Evolutionary conservation across 2,797 vertebrate species (phyloP).

Genomic region (Phataginus tetradactyla): DNA sequence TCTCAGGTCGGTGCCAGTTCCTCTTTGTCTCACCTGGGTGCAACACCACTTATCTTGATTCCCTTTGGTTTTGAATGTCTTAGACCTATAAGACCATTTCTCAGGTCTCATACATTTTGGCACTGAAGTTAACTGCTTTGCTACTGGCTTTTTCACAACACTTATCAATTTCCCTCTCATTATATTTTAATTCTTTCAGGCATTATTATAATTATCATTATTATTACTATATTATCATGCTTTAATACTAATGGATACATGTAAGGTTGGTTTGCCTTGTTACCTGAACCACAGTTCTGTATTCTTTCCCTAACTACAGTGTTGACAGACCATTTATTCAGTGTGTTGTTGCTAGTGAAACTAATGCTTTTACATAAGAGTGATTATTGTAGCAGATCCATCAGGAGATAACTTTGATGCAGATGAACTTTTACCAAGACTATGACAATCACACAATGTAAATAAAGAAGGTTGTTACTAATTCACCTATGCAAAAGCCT

Average conservation of each 20-base stretch:
- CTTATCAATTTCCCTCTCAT: background rate
- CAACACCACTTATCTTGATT: background rate
- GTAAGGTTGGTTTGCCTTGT: background rate
- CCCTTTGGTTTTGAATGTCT: background rate
- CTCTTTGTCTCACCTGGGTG: fast-evolving
- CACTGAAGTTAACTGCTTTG: background rate
- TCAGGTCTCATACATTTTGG: background rate
- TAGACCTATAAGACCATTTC: background rate
- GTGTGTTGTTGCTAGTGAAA: constrained; percentile 26
- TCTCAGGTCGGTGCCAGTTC: background rate
- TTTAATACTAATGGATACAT: background rate
- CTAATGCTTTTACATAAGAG: background rate
- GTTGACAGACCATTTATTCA: background rate
- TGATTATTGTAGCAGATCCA: background rate
- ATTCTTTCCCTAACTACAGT: background rate
- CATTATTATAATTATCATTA: background rate
- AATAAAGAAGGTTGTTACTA: background rate
- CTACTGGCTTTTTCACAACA: background rate
- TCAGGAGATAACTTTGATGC: background rate
- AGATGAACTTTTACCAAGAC: constrained; percentile 1
- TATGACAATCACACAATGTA: background rate
- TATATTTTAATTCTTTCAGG: constrained; percentile 1
- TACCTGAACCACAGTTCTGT: background rate
- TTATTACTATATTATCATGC: background rate
- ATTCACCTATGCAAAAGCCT: background rate